Conservation (phyloP, 2,797 vertebrate species). For the Chaetodon trifasciatus region DNA sequence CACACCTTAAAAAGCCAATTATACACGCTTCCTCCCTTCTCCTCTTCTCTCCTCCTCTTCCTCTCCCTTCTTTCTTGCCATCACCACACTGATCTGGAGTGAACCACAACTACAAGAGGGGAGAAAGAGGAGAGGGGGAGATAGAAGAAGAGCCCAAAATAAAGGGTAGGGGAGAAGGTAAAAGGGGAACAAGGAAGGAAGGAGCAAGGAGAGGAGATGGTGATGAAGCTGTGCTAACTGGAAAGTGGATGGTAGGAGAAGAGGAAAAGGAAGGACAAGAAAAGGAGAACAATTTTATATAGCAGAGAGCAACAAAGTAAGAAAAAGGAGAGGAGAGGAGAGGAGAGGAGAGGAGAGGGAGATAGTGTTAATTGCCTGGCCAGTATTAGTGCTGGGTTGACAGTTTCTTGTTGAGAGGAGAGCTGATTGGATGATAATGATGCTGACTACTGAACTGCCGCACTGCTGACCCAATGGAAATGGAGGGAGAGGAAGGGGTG, state of each 20-base stretch:
- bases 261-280: constrained; percentile 44
- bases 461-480: constrained; percentile 81
- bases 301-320: neutral
- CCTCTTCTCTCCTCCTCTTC: constrained; percentile 63
- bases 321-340: constrained; percentile 21
- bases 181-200: constrained; percentile 39
- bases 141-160: constrained; percentile 52
- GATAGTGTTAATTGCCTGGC: constrained; percentile 76
- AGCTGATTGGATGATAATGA: constrained; percentile 84
- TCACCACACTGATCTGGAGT: constrained; percentile 69
- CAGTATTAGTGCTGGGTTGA: constrained; percentile 81
- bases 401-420: constrained; percentile 76
- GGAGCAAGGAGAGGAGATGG: constrained; percentile 42
- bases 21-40: constrained; percentile 79
- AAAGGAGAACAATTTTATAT: constrained; percentile 33
- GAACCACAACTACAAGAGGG: constrained; percentile 63
- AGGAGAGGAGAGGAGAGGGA: constrained; percentile 41
- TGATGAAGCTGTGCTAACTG: constrained; percentile 40
- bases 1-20: constrained; percentile 89
- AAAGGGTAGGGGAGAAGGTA: constrained; percentile 50
- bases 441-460: constrained; percentile 78
- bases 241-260: constrained; percentile 14
- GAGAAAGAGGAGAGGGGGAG: constrained; percentile 33
- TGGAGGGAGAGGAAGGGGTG: constrained; percentile 50
- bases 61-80: constrained; percentile 64